phyloP scores from a whole-genome alignment of 2,888 invertebrate genomes.

The Apoda limacodes region DNA sequence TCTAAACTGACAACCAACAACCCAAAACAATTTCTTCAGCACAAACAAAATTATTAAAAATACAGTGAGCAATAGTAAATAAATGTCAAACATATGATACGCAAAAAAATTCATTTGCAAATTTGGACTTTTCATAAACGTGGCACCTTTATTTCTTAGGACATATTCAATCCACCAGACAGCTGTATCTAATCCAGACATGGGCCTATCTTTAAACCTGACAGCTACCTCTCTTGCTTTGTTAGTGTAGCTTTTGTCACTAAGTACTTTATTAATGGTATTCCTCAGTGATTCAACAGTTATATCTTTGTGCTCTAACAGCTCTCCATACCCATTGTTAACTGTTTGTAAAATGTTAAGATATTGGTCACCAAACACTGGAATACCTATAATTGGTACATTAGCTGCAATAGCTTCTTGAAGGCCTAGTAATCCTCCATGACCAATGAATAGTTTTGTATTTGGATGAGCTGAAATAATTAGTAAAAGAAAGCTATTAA shows the following conservation, averaged over 20 bases:
- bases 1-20: too few species aligned
- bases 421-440: constrained; percentile 27
- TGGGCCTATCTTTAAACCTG: constrained; percentile 65
- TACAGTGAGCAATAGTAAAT: too few species aligned
- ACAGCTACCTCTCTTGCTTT: constrained; percentile 47
- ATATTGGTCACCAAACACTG: constrained; percentile 27
- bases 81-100: constrained; percentile 55
- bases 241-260: constrained; percentile 34
- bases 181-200: constrained; percentile 57
- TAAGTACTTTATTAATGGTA: constrained; percentile 36
- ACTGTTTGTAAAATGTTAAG: constrained; percentile 17
- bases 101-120: constrained; percentile 48
- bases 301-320: constrained; percentile 50
- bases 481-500: too few species aligned
- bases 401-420: constrained; percentile 27
- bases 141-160: constrained; percentile 65
- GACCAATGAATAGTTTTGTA: constrained; percentile 27
- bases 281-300: constrained; percentile 41
- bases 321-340: constrained; percentile 34
- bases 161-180: constrained; percentile 71
- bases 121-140: constrained; percentile 59
- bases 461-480: constrained; percentile 31
- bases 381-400: constrained; percentile 28
- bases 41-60: too few species aligned
- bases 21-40: too few species aligned